A percentile compares a stretch with the other conserved stretches of the same genome.
These are phyloP conservation scores for Calliopum simillimum DNA, from an alignment of 2,888 invertebrate genomes.

Conservation along the genomic window DNA sequence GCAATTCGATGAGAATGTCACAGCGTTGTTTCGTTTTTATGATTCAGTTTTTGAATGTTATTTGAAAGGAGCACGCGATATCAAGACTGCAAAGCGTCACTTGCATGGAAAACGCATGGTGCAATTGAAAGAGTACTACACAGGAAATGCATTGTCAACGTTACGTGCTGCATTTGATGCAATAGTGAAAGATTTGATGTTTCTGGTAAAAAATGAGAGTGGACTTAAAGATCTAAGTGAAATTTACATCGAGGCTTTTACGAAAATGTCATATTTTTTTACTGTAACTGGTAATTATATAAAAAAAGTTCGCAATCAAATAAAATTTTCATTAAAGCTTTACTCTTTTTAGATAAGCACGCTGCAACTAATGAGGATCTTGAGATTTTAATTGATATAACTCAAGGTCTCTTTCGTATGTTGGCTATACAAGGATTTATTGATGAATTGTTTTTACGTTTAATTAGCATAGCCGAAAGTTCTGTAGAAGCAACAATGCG, in stretches of 20 bases:
- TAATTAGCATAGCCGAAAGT: constrained; percentile 60
- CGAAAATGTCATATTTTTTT: constrained; percentile 62
- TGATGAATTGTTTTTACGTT: constrained; percentile 57
- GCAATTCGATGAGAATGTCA: constrained; percentile 54
- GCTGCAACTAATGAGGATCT: constrained; percentile 44
- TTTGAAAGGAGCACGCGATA: constrained; percentile 52
- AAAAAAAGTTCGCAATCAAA: neutral
- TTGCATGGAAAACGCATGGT: constrained; percentile 53
- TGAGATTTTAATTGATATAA: constrained; percentile 51
- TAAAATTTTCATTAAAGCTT: neutral
- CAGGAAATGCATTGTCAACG: constrained; percentile 42
- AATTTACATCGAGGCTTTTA: constrained; percentile 53
- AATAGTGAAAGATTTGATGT: constrained; percentile 48
- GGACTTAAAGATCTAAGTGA: constrained; percentile 55
- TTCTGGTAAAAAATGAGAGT: constrained; percentile 49
- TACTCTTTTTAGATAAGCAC: constrained; percentile 41
- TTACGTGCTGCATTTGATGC: constrained; percentile 44
- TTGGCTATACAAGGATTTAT: constrained; percentile 60
- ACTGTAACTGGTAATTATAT: constrained; percentile 45
- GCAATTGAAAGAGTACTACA: constrained; percentile 51
- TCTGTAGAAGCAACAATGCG: constrained; percentile 43
- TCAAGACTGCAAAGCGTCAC: constrained; percentile 53
- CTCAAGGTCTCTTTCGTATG: constrained; percentile 59
- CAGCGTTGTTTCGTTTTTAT: constrained; percentile 53
- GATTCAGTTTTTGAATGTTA: constrained; percentile 57